These are phyloP conservation scores for Halcyon smyrnensis DNA, from an alignment of 2,797 vertebrate genomes.

Conservation along the genomic window DNA sequence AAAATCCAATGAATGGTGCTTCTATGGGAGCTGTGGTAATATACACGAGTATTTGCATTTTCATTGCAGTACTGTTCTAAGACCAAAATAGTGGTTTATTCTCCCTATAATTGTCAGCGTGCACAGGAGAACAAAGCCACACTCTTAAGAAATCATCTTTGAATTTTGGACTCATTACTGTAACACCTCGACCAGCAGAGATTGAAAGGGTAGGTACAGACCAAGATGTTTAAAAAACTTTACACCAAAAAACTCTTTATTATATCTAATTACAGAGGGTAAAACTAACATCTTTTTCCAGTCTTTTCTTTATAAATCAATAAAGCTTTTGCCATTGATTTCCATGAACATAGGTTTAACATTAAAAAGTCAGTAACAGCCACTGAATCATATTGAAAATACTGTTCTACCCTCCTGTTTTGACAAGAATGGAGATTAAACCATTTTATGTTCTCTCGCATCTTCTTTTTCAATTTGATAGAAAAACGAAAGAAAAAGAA, in stretches of 20 bases:
- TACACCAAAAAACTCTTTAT: neutral
- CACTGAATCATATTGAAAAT: neutral
- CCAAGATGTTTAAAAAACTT: neutral
- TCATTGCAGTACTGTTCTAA: conserved; percentile 2
- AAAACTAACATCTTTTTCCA: neutral
- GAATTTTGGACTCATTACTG: conserved; percentile 1
- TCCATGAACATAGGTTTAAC: neutral
- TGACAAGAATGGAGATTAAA: neutral
- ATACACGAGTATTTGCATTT: neutral
- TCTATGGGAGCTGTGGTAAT: neutral
- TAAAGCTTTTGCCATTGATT: neutral
- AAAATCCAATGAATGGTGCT: neutral
- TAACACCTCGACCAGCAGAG: neutral
- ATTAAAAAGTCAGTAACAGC: neutral
- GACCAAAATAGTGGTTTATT: neutral
- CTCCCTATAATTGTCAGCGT: neutral
- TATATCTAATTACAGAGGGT: neutral
- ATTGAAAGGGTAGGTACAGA: neutral
- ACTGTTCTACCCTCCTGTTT: neutral
- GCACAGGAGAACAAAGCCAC: conserved; percentile 1
- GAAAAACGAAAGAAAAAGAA: neutral
- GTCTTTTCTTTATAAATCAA: neutral
- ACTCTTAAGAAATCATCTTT: neutral
- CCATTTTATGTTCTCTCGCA: neutral
- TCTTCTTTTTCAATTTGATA: neutral